A percentile compares a stretch with the other conserved stretches of the same genome.
phyloP scores from a whole-genome alignment of 1,140 invertebrate genomes.

The Centruroides vittatus region DNA sequence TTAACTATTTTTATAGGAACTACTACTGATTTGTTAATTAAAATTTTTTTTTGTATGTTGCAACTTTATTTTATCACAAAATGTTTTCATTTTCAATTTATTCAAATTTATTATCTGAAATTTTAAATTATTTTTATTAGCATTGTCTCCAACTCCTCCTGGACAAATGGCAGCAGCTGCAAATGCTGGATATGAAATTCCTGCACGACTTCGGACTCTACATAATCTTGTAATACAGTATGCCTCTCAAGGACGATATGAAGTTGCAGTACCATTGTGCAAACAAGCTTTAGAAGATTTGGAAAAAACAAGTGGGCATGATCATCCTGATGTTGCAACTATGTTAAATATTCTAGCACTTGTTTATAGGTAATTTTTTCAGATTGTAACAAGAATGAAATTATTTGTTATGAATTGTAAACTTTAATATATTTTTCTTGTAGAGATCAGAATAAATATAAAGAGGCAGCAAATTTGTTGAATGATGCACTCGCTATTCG shows the following conservation, averaged over 20 bases:
- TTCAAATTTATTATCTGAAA: constrained; percentile 22
- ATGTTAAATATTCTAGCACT: constrained; percentile 98
- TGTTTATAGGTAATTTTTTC: constrained; percentile 49
- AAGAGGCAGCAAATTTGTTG: constrained; percentile 92
- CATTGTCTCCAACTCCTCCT: constrained; percentile 69
- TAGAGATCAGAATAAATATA: constrained; percentile 92
- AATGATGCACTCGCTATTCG: constrained; percentile 97
- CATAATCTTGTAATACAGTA: constrained; percentile 99
- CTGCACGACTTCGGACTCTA: constrained; percentile 77
- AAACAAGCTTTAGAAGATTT: constrained; percentile 98
- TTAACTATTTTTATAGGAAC: too few relatives aligned
- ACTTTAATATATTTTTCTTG: neutral
- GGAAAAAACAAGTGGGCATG: constrained; percentile 95
- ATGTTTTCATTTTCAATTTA: too few relatives aligned
- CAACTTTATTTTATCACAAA: too few relatives aligned
- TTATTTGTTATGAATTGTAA: neutral
- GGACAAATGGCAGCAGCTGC: constrained; percentile 46
- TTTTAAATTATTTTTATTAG: neutral
- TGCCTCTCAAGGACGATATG: constrained; percentile 89
- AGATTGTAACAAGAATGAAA: too few relatives aligned
- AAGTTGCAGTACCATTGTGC: constrained; percentile 96
- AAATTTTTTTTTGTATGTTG: too few relatives aligned
- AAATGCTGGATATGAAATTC: constrained; percentile 85
- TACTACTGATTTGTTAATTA: too few relatives aligned
- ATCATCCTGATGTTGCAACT: constrained; percentile 97